Percentiles rank a stretch among this genome's conserved stretches.
Conservation (phyloP, 2,797 vertebrate species). For the Oreonectes daqikongensis region DNA sequence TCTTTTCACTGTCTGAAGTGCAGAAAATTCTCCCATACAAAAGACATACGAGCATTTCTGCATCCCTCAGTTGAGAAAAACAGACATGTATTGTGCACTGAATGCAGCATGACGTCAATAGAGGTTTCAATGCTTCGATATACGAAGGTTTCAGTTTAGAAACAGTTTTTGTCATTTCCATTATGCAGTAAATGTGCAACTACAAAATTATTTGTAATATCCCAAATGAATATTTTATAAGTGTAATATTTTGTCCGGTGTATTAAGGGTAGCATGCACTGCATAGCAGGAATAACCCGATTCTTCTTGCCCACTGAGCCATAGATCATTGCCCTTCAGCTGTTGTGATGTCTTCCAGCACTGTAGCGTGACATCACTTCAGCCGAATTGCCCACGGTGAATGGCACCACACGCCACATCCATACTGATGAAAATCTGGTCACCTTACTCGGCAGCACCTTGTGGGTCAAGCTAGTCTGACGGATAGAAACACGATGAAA, state of each 20-base stretch:
- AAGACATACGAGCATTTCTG: not conserved
- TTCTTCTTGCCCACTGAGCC: not conserved
- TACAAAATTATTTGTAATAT: no score
- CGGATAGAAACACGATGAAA: conserved; percentile 5
- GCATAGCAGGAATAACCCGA: not conserved
- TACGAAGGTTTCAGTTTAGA: not conserved
- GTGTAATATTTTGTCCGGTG: not conserved
- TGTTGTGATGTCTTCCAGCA: conserved; percentile 8
- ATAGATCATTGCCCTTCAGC: not conserved
- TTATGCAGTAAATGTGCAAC: no score
- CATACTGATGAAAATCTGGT: conserved; percentile 2
- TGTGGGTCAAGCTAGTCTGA: conserved; percentile 21
- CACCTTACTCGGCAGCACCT: conserved; percentile 21
- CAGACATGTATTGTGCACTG: not conserved
- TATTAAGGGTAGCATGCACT: not conserved
- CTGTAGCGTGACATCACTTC: conserved; percentile 5
- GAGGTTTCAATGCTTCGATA: not conserved
- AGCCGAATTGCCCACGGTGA: not conserved
- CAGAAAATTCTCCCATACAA: not conserved
- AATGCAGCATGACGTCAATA: not conserved
- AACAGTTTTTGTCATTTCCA: no score
- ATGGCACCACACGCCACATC: not conserved
- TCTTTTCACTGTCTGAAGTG: not conserved
- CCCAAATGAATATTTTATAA: no score
- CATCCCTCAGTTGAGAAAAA: not conserved